These are phyloP conservation scores for Phocides pigmalion DNA, from an alignment of 1,140 invertebrate genomes.

Conservation along the genomic window DNA sequence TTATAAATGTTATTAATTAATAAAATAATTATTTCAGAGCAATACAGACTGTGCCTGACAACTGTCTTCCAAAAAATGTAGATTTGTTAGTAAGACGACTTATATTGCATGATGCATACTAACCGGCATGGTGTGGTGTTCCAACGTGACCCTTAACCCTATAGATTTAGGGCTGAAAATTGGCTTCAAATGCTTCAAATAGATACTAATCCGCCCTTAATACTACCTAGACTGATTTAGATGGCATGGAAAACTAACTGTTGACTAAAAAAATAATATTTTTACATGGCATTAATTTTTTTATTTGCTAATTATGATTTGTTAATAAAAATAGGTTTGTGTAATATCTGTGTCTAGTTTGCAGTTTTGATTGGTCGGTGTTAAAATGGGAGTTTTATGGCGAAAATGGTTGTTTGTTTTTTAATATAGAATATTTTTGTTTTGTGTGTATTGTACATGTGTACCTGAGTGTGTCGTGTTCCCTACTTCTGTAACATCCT, in stretches of 20 bases:
- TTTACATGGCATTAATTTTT: not conserved
- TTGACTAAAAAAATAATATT: too few species aligned
- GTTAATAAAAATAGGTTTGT: too few species aligned
- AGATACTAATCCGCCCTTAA: not conserved
- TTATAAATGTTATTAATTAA: constrained; percentile 34
- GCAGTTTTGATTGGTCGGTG: too few species aligned
- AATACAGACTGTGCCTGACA: constrained; percentile 78
- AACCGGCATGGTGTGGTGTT: constrained; percentile 35
- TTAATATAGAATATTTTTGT: too few species aligned
- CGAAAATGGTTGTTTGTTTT: too few species aligned
- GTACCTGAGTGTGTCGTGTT: too few species aligned
- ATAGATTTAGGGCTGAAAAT: constrained; percentile 8
- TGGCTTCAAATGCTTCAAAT: constrained; percentile 8
- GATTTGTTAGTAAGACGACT: constrained; percentile 81
- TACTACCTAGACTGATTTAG: not conserved
- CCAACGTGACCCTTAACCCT: constrained; percentile 18
- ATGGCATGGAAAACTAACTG: not conserved
- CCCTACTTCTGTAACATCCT: too few species aligned
- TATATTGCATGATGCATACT: constrained; percentile 64
- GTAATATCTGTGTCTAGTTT: too few species aligned
- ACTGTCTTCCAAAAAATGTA: constrained; percentile 82
- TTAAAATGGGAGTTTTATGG: too few species aligned
- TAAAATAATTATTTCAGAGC: constrained; percentile 75
- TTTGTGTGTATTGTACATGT: too few species aligned
- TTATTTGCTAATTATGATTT: not conserved